Base-by-base conservation (phyloP, 2,888 invertebrate species). In the Coelinius sp. region DNA sequence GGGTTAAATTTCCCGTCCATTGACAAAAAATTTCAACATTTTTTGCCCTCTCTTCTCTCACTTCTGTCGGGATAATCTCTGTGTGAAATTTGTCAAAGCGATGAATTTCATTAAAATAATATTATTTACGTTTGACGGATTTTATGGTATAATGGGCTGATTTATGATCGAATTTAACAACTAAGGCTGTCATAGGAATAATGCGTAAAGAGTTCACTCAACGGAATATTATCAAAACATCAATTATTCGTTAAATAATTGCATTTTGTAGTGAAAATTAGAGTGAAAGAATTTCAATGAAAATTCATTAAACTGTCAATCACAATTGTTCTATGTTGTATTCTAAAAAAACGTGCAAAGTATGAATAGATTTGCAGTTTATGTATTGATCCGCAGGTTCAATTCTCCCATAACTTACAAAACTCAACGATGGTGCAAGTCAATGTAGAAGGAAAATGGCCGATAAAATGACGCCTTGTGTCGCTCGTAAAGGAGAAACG, bases 401-500 rank as follows among this genome's bases (percentile, higher is more conserved):
- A 22, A 7, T 41, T n/a, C 25, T 1, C 10, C n/a, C 35, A 17
- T 59, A 59, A 59, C 31, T 14, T 59, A 5, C 17, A 17, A 59
- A 59, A 59, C 35, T 59, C 31, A 31, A 59, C 59, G 59, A 59
- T 59, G 20, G 59, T 12, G n/a, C 25, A 20, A 66, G 71, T 67
- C 56, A 71, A 71, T 66, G 46, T 44, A 38, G 41, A 63, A 20
- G 20, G 25, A 49, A 31, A 64, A 31, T 52, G 24, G 38, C 27
- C 62, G 59, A 68, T 72, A 68, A 72, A 72, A 68, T 72, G 53
- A 68, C 64, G 63, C 44, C 52, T 68, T 41, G 63, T 68, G 52
- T 68, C 44, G 63, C 44, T 72, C 53, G 49, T 72, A 68, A 68
- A 72, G 41, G 44, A 41, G 53, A 63, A n/a, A 68, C 67, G 68